These are phyloP conservation scores for Erynnis tages DNA, from an alignment of 2,888 invertebrate genomes.

Conservation along the genomic window DNA sequence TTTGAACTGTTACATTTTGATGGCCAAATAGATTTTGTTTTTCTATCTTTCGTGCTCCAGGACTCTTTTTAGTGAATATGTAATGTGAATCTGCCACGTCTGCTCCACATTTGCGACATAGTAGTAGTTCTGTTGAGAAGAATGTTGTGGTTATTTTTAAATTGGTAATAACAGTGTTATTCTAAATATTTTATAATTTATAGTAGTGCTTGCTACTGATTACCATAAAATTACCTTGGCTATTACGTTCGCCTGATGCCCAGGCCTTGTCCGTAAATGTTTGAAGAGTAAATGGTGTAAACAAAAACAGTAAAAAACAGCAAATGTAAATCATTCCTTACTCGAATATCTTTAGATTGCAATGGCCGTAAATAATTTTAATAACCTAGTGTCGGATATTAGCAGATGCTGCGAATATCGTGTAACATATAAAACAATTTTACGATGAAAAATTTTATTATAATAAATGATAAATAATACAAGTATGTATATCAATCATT, in stretches of 20 bases:
- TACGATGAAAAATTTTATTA: no score
- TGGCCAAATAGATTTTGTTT: conserved; percentile 79
- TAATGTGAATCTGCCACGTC: conserved; percentile 80
- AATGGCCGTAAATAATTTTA: no score
- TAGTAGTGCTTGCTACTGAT: not conserved
- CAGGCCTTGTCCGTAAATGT: conserved; percentile 41
- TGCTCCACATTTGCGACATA: conserved; percentile 82
- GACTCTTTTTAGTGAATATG: conserved; percentile 74
- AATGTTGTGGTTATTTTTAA: not conserved
- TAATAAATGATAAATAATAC: no score
- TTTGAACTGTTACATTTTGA: conserved; percentile 78
- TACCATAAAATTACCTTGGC: conserved; percentile 34
- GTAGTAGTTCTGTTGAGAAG: conserved; percentile 70
- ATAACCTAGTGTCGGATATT: no score
- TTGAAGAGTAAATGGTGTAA: conserved; percentile 37
- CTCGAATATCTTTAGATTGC: no score
- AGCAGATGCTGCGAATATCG: no score
- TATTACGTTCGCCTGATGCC: conserved; percentile 30
- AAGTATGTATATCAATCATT: no score
- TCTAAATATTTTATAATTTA: no score
- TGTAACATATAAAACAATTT: no score
- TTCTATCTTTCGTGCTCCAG: conserved; percentile 64
- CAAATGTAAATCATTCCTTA: conserved; percentile 58
- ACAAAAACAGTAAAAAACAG: conserved; percentile 44
- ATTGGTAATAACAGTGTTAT: no score